These are phyloP conservation scores for Myotis brandtii DNA, from an alignment of 2,113 vertebrate species.

Conservation along the genomic window DNA sequence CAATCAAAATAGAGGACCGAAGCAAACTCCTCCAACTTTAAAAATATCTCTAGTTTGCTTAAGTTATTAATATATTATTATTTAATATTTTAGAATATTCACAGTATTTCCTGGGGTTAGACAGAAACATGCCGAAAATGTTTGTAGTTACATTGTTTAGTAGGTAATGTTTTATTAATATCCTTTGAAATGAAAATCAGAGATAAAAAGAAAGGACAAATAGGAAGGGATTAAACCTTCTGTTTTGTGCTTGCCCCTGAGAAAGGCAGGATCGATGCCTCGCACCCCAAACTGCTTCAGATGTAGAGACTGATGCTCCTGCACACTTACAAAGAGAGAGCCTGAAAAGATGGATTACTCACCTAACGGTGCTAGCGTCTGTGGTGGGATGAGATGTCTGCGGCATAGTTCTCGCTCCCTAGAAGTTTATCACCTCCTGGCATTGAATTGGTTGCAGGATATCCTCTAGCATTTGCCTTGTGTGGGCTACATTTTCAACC, in stretches of 20 bases:
- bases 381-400: neutral
- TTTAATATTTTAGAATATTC: slow-evolving; percentile 28
- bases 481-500: neutral
- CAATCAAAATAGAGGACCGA: neutral
- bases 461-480: neutral
- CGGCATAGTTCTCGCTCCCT: neutral
- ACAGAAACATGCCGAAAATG: neutral
- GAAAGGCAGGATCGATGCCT: neutral
- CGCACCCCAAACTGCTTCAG: neutral
- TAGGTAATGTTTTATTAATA: slow-evolving; percentile 20
- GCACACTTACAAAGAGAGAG: neutral
- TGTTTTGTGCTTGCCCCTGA: neutral
- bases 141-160: slow-evolving; percentile 33
- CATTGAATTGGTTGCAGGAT: neutral
- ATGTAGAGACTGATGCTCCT: neutral
- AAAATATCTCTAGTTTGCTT: slow-evolving; percentile 10
- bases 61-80: neutral
- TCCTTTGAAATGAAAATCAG: neutral
- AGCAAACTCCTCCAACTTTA: neutral
- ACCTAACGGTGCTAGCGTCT: neutral
- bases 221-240: neutral
- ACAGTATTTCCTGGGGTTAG: neutral
- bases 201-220: slow-evolving; percentile 10
- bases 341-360: neutral
- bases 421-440: neutral